Conservation (phyloP, 2,888 invertebrate species). For the Zhuqinia jingwanae region DNA sequence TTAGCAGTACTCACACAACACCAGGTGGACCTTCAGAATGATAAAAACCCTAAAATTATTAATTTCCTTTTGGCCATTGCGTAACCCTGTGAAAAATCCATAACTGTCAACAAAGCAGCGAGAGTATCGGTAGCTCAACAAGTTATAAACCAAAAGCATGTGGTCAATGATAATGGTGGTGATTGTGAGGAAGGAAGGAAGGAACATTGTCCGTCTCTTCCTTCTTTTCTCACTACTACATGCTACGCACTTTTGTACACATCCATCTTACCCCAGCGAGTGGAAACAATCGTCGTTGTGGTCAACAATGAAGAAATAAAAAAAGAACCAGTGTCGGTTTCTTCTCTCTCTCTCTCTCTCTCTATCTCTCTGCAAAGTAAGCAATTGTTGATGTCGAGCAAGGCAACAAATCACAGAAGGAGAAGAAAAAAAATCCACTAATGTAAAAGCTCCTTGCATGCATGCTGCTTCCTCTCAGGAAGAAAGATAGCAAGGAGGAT, state of each 20-base stretch:
- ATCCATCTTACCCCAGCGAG: not conserved
- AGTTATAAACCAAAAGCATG: not conserved
- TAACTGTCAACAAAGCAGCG: slow-evolving; percentile 56
- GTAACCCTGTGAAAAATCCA: slow-evolving; percentile 43
- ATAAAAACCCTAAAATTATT: slow-evolving; percentile 54
- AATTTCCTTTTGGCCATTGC: slow-evolving; percentile 53
- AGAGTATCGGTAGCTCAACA: not conserved
- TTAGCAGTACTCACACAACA: not conserved
- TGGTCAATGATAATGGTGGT: not conserved
- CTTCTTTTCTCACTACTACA: slow-evolving; percentile 14
- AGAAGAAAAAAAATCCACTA: not conserved
- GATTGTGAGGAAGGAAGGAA: slow-evolving; percentile 58
- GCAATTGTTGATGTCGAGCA: slow-evolving; percentile 52
- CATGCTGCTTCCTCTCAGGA: slow-evolving; percentile 2
- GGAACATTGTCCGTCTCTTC: slow-evolving; percentile 41
- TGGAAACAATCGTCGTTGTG: not conserved
- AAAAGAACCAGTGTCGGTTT: slow-evolving; percentile 30
- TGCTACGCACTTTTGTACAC: not conserved
- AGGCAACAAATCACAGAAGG: slow-evolving; percentile 61
- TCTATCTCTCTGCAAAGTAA: slow-evolving; percentile 21
- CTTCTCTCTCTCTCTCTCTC: not conserved
- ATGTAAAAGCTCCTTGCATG: not conserved
- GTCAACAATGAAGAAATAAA: slow-evolving; percentile 58
- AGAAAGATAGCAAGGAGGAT: slow-evolving; percentile 8
- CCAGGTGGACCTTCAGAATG: not conserved